phyloP scores from a whole-genome alignment of 2,888 invertebrate species.

The Sinodicranocentrus sp. region DNA sequence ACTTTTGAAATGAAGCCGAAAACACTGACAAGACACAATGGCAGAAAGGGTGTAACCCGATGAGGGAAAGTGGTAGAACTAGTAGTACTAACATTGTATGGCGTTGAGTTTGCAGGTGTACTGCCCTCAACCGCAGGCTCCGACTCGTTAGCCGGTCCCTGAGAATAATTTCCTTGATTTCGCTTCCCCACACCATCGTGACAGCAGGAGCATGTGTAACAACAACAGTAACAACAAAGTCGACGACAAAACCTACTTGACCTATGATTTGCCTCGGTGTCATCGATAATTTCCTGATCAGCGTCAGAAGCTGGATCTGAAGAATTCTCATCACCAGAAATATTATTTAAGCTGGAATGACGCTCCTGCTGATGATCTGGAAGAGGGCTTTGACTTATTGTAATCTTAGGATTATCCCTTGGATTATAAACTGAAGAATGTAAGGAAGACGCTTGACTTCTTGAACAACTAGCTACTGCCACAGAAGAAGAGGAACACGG shows the following conservation, averaged over 20 bases:
- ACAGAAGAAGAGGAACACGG: conserved; percentile 36
- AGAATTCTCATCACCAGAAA: conserved; percentile 55
- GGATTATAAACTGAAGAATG: conserved; percentile 24
- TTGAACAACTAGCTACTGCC: conserved; percentile 42
- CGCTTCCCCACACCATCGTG: conserved; percentile 20
- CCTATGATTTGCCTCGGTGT: not conserved
- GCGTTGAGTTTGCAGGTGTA: not conserved
- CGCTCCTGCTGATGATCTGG: conserved; percentile 14
- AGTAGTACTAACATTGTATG: not conserved
- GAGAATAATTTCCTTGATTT: conserved; percentile 61
- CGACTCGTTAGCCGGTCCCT: conserved; percentile 55
- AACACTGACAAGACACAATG: conserved; percentile 73
- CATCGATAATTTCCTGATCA: conserved; percentile 60
- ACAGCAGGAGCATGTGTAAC: conserved; percentile 47
- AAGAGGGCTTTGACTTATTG: conserved; percentile 40
- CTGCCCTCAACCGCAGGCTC: conserved; percentile 34
- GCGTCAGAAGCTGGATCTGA: conserved; percentile 61
- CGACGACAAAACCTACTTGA: too few species aligned
- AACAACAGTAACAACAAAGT: conserved; percentile 65
- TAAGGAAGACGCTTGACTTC: conserved; percentile 46
- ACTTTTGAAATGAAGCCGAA: conserved; percentile 75
- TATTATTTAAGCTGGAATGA: conserved; percentile 20
- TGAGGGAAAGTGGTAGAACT: conserved; percentile 66
- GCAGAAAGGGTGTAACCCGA: conserved; percentile 67
- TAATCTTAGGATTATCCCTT: conserved; percentile 54